These are phyloP conservation scores for Torymus tubicola DNA, from an alignment of 2,888 invertebrate species.

Conservation along the genomic window DNA sequence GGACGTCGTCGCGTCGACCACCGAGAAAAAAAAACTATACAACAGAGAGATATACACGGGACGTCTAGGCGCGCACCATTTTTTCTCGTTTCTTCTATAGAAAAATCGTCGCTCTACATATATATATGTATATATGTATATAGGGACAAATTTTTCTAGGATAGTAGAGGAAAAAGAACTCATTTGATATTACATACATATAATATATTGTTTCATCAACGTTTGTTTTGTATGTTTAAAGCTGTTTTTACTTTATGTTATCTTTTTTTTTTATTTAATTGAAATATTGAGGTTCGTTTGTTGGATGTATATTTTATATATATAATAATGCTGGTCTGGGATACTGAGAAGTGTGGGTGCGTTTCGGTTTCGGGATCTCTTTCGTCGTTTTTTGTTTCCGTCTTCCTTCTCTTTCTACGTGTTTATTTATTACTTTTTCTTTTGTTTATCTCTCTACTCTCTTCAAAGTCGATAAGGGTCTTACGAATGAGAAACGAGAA, in stretches of 20 bases:
- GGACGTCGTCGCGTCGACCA: conserved; percentile 2
- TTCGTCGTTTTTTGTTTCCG: too few relatives aligned
- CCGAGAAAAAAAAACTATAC: conserved; percentile 27
- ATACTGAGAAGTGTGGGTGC: conserved; percentile 17
- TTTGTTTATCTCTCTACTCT: conserved; percentile 5
- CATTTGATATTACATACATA: too few relatives aligned
- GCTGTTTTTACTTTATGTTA: conserved; percentile 2
- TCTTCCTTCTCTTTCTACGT: too few relatives aligned
- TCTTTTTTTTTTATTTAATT: conserved; percentile 26
- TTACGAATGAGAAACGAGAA: conserved; percentile 55
- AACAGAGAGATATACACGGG: not conserved
- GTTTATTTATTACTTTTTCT: conserved; percentile 13
- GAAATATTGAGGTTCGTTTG: too few relatives aligned
- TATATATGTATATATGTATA: too few relatives aligned
- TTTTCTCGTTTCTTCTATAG: conserved; percentile 10
- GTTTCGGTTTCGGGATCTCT: not conserved
- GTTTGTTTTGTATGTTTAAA: conserved; percentile 24
- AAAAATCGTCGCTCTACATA: conserved; percentile 44
- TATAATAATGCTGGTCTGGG: not conserved
- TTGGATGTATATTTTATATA: too few relatives aligned
- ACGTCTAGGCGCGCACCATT: conserved; percentile 18
- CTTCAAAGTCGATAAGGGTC: conserved; percentile 40
- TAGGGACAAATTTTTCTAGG: conserved; percentile 44
- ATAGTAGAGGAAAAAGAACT: conserved; percentile 57
- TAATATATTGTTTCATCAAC: not conserved